These are phyloP conservation scores for Pogoniulus pusillus DNA, from an alignment of 2,797 vertebrate species.

Conservation along the genomic window DNA sequence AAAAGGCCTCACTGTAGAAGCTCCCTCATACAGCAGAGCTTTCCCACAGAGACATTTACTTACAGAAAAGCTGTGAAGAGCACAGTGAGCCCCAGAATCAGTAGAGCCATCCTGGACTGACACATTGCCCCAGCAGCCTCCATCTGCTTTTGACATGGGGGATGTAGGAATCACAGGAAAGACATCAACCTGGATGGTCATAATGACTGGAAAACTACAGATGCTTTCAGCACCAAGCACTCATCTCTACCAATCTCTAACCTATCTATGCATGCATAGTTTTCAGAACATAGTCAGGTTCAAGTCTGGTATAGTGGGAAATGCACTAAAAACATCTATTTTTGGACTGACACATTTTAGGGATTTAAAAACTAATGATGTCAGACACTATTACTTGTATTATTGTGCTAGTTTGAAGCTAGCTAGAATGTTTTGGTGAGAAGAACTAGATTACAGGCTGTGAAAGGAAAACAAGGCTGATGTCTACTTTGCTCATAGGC, in stretches of 20 bases:
- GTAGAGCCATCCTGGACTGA: neutral
- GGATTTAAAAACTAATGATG: neutral
- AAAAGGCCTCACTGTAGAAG: neutral
- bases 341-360: neutral
- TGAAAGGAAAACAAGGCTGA: no score
- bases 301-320: neutral
- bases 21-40: neutral
- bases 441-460: no score
- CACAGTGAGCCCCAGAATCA: neutral
- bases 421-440: no score
- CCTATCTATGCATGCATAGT: neutral
- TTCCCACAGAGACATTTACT: neutral
- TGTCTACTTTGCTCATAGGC: no score
- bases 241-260: neutral
- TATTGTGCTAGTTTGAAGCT: no score
- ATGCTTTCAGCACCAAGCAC: neutral
- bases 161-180: neutral
- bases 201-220: neutral
- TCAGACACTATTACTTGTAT: neutral
- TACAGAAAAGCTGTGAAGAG: neutral
- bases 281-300: neutral
- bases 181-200: fast-evolving
- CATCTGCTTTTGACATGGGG: fast-evolving
- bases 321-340: neutral
- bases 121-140: neutral